Evolutionary conservation across 1,140 invertebrate genomes (phyloP), one percentile per base, ranked within the genome.

Genomic region (Thaumetopoea pityocampa): DNA sequence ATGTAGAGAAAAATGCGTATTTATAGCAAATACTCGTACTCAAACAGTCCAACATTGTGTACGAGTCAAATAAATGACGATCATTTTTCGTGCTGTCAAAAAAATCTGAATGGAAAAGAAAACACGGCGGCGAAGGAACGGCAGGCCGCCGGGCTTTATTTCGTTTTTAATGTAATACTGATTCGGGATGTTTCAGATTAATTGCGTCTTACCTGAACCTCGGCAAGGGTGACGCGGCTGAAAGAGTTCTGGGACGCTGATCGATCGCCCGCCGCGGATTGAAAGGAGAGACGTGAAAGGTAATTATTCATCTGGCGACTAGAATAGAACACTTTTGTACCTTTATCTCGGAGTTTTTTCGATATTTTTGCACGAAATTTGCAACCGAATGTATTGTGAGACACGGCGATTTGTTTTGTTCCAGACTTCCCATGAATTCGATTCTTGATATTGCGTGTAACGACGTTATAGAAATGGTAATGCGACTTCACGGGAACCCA

Each of bases 21-120:
- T 84, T 84, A 84, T 84, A 84, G 80, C 80, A 80, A 84, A 84
- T 84, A 84, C 74, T 80, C 74, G 73, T 79, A 81, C 77, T 84
- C 80, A 79, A 84, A 84, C 76, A 80, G 77, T 69, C 73, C 77
- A 73, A 81, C 78, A 82, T 84, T 84, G 80, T 84, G 71, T 83
- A 80, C 80, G 80, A 80, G 69, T 80, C 76, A 74, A 84, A 84
- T 84, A 84, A 84, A 84, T 84, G 80, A 80, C 64, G 59, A 61
- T 84, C 77, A 84, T 84, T 84, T 84, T 80, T 84, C 80, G 80
- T 81, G 63, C 71, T 84, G 80, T 84, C 80, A 84, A 81, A 84
- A 82, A 84, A 84, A 81, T 81, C 74, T 80, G 77, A 84, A 81
- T 81, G 77, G 76, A 70, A 79, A 78, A 77, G 76, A 80, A 84